phyloP scores from a whole-genome alignment of 2,113 vertebrate species.

The Empidonax alnorum region DNA sequence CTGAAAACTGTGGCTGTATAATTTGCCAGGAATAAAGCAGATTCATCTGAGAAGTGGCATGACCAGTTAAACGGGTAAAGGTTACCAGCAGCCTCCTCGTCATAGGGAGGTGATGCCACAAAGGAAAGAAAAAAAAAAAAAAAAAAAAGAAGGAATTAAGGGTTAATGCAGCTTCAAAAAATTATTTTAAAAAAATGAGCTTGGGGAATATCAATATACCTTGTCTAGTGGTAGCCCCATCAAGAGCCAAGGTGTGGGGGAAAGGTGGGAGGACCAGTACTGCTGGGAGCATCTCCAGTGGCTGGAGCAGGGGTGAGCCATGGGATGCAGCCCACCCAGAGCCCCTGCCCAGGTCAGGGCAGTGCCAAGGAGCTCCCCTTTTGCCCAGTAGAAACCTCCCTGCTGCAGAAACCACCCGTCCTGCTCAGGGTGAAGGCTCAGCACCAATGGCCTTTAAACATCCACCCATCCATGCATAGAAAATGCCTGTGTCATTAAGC shows the following conservation, averaged over 20 bases:
- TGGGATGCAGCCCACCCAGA: not conserved
- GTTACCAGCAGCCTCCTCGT: not conserved
- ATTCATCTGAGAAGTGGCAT: constrained; percentile 12
- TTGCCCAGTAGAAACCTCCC: not conserved
- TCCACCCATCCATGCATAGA: not conserved
- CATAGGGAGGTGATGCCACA: not conserved
- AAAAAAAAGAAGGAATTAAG: not conserved
- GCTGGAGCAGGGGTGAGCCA: not conserved
- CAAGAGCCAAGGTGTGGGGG: not conserved
- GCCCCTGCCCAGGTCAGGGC: not conserved
- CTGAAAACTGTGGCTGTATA: constrained; percentile 1
- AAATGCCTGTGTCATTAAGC: not conserved
- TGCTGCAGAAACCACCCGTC: not conserved
- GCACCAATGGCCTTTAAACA: not conserved
- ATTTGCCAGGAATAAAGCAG: constrained; percentile 45
- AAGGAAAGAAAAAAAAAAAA: too few relatives aligned
- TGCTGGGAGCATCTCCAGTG: not conserved
- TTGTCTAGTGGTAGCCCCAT: not conserved
- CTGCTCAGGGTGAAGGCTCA: not conserved
- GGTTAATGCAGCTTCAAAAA: not conserved
- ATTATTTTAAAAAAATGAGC: not conserved
- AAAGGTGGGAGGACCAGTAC: not conserved
- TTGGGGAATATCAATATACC: not conserved
- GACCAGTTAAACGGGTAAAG: constrained; percentile 45
- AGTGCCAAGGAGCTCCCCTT: not conserved